Conservation (phyloP, 2,797 vertebrate genomes). For the Chrysocyon brachyurus region DNA sequence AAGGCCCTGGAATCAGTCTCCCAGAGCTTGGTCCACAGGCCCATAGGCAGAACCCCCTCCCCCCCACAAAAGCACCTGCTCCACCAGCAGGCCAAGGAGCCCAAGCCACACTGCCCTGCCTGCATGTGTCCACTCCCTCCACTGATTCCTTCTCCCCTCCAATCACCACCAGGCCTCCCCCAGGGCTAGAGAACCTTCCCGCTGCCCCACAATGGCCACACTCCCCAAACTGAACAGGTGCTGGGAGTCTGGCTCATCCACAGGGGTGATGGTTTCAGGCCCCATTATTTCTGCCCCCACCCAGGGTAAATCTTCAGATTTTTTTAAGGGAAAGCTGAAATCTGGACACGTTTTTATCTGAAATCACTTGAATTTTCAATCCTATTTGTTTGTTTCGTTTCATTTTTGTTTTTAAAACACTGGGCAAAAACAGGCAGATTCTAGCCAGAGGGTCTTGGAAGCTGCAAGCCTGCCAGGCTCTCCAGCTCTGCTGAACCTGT, state of each 20-base stretch:
- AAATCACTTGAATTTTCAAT: background rate
- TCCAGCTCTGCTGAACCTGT: background rate
- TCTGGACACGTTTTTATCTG: background rate
- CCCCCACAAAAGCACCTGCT: background rate
- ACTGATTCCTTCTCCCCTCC: background rate
- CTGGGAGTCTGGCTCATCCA: background rate
- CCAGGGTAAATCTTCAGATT: background rate
- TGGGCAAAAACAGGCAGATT: background rate
- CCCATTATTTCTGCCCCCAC: no score
- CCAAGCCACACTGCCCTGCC: background rate
- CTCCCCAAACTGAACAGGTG: background rate
- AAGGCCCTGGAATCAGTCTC: background rate
- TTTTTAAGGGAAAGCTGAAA: background rate
- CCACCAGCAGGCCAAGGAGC: background rate
- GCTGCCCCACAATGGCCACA: no score
- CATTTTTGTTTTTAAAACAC: background rate
- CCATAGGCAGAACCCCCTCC: background rate
- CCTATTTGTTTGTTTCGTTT: background rate
- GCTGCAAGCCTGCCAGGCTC: background rate
- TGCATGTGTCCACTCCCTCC: fast-evolving
- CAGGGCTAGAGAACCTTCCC: background rate
- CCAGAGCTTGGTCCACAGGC: no score
- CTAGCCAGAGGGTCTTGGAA: background rate
- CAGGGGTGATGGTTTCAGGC: no score
- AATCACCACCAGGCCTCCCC: background rate